Evolutionary conservation across 2,113 vertebrate species (phyloP), one percentile per base, ranked within the genome.

Genomic region (Gymnobelideus leadbeateri): DNA sequence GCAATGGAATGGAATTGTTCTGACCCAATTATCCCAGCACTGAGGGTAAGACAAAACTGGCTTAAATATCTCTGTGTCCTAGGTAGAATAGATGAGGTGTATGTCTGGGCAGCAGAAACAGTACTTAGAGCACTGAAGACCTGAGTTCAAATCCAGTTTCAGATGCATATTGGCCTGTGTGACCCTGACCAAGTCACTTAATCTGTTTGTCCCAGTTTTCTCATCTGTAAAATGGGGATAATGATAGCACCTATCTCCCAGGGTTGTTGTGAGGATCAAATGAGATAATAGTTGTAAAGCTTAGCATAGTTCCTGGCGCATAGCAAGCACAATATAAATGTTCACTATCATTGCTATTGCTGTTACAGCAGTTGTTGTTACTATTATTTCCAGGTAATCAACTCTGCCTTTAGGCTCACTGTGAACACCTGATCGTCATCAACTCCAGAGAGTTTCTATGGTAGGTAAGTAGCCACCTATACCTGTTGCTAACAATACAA

Each of bases 221-320:
- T 91, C 0, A 19, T 51, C 46, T 97, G 0, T 94, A 93, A 95
- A 96, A 84, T 23, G 24, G 28, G 51, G 0, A 77, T 84, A 19
- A 68, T 54, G 89, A 90, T 57, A 91, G 91, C 57, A 37, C 10
- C 55, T 93, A 46, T 11, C 6, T 97, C 91, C 0, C 6, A 52
- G n/a, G 28, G 31, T 37, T 52, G 4, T 49, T 55, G 37, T 91
- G 61, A 94, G 2, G 50, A 57, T 89, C 28, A 92, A 50, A 84
- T 52, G 19, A 55, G 31, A 84, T 91, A 91, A 95, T 68, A n/a
- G n/a, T n/a, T 19, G 91, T 51, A 68, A 94, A 95, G 57, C 7
- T 4, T 95, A 46, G 24, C 21, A 57, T 61, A 12, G 47, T 94
- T 28, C 47, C 91, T 55, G 26, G 25, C 3, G 43, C 11, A 95